Evolutionary conservation across 2,888 invertebrate genomes (phyloP), one percentile per base, ranked within the genome.

Genomic region (Phrixothrix hirtus): DNA sequence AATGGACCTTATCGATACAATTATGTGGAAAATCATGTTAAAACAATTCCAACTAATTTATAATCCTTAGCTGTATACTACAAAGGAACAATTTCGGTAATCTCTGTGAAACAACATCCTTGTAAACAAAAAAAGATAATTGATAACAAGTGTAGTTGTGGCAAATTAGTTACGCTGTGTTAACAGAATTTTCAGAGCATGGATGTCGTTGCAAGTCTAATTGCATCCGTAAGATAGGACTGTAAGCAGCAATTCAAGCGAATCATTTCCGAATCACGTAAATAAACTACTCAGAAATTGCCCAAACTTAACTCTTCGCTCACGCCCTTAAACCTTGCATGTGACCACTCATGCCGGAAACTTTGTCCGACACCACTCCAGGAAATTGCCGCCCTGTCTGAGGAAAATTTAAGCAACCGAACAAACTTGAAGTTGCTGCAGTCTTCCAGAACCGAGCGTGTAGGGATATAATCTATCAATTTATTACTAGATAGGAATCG

Each of bases 321-420:
- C 35, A 35, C 26, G 34, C 34, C 36, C 45, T 16, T 34, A 41
- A 14, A 17, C 25, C 43, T 50, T 25, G 36, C 42, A 43, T 50
- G 49, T 32, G 49, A 43, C 49, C 43, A 43, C 42, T 42, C 15
- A 27, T 13, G 4, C 35, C 35, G 41, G 41, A 48, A 48, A 14
- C 17, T 47, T 12, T 42, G 14, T 27, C 43, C 41, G 35, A 41
- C 48, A 41, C 39, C 39, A 41, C 35, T 41, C 42, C 21, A 42
- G 43, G 43, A 43, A 49, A 49, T 43, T 49, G 25, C 37, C 27
- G 29, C 31, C 43, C 43, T 37, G 43, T 50, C 37, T 29, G 49
- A 37, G 25, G 21, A 43, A 50, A 50, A 50, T 43, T 37, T 37
- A 35, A 16, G 31, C 42, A 26, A 43, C 4, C 42, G 15, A 35